A percentile compares a stretch with the other conserved stretches of the same genome.
phyloP scores from a whole-genome alignment of 2,888 invertebrate species.

The Monochamus alternatus region DNA sequence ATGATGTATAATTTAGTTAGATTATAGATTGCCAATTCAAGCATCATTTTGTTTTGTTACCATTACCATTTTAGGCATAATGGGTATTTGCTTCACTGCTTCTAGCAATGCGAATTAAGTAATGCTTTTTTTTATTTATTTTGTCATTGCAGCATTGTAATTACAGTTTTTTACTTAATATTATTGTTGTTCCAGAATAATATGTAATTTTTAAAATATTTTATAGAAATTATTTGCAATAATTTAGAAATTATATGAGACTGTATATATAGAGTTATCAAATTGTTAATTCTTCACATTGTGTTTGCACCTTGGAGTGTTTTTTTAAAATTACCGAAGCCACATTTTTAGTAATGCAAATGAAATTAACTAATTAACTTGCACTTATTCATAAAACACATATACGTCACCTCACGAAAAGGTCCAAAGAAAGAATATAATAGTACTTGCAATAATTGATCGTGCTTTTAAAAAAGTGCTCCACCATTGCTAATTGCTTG shows the following conservation, averaged over 20 bases:
- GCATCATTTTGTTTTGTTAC: too few relatives aligned
- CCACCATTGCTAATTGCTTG: slow-evolving; percentile 43
- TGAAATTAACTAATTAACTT: background rate
- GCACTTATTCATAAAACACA: too few relatives aligned
- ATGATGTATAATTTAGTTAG: too few relatives aligned
- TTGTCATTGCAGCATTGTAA: slow-evolving; percentile 1
- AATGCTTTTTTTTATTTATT: background rate
- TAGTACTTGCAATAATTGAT: background rate
- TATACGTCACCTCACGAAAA: background rate
- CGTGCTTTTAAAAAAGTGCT: slow-evolving; percentile 33
- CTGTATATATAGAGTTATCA: slow-evolving; percentile 7
- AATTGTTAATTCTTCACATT: background rate
- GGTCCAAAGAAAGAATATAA: slow-evolving; percentile 14
- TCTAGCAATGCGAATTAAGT: background rate
- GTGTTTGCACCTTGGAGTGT: slow-evolving; percentile 23
- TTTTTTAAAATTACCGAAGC: slow-evolving; percentile 18
- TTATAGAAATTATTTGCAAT: slow-evolving; percentile 8
- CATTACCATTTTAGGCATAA: too few relatives aligned
- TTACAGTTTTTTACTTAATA: slow-evolving; percentile 15
- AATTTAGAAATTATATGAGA: slow-evolving; percentile 15
- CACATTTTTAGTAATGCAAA: background rate
- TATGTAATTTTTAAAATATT: slow-evolving; percentile 13
- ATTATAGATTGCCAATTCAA: too few relatives aligned
- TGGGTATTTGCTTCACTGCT: too few relatives aligned
- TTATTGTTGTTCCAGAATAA: background rate